Conservation (phyloP, 2,113 vertebrate genomes). For the Pheucticus melanocephalus region DNA sequence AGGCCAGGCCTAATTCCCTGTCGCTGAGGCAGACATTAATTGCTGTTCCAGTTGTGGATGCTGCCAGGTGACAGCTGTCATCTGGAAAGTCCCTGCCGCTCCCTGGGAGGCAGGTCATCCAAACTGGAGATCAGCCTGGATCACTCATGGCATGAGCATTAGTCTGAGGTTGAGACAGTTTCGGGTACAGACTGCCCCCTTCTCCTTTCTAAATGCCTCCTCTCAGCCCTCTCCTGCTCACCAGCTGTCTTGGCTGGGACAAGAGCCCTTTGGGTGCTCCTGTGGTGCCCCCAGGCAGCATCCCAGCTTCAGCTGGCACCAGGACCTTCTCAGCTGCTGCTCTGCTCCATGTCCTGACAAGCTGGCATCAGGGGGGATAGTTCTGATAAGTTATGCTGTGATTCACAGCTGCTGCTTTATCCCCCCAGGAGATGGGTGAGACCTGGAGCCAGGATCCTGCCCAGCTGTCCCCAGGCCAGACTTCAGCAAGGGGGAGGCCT, state of each 20-base stretch:
- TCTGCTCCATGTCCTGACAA: neutral
- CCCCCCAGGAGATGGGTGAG: neutral
- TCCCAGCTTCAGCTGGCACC: neutral
- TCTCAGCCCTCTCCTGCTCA: neutral
- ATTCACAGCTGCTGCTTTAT: neutral
- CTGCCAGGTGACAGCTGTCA: slow-evolving; percentile 43
- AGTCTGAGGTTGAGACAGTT: neutral
- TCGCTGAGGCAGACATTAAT: neutral
- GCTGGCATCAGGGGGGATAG: neutral
- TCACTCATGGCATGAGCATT: neutral
- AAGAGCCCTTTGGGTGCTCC: neutral
- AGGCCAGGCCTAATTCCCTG: neutral
- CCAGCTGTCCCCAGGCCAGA: neutral
- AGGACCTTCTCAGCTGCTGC: neutral
- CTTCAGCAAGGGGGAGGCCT: neutral
- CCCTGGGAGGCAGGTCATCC: slow-evolving; percentile 20
- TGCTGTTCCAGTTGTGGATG: neutral
- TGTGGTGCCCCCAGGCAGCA: neutral
- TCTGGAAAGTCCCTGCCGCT: slow-evolving; percentile 51
- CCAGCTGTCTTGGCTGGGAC: neutral
- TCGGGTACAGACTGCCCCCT: neutral
- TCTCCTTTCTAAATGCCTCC: neutral
- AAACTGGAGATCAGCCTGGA: neutral
- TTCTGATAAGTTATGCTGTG: neutral
- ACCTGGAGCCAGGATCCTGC: neutral